These are phyloP conservation scores for Helicoverpa assulta DNA, from an alignment of 2,888 invertebrate species.

Conservation along the genomic window DNA sequence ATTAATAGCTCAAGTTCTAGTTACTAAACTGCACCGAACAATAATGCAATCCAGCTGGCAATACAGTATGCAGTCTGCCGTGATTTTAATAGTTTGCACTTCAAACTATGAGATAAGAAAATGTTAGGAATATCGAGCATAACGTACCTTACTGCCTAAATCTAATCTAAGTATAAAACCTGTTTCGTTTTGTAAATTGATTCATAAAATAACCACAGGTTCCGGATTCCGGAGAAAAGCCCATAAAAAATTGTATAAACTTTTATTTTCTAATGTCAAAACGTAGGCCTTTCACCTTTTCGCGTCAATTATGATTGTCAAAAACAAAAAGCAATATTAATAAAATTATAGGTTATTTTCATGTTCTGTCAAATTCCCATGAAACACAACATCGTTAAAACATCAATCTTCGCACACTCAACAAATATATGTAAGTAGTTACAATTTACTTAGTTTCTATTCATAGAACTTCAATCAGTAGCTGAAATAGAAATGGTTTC, in stretches of 20 bases:
- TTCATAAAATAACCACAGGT: not conserved
- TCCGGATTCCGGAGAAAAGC: not conserved
- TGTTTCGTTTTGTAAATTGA: not conserved
- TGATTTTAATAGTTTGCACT: slow-evolving; percentile 22
- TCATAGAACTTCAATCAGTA: slow-evolving; percentile 72
- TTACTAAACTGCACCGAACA: slow-evolving; percentile 60
- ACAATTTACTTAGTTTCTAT: slow-evolving; percentile 60
- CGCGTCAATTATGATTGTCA: not conserved
- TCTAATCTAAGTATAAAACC: not conserved
- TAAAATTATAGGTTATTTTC: not conserved
- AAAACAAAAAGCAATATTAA: slow-evolving; percentile 4
- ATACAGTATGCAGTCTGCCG: slow-evolving; percentile 22
- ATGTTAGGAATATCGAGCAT: not conserved
- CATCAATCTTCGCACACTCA: slow-evolving; percentile 61
- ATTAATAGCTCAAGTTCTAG: slow-evolving; percentile 71
- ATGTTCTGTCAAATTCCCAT: slow-evolving; percentile 18
- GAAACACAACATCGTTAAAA: slow-evolving; percentile 61
- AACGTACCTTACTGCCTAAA: not conserved
- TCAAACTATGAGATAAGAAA: slow-evolving; percentile 14
- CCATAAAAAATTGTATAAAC: not conserved
- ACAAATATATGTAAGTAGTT: slow-evolving; percentile 29
- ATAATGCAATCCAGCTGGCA: slow-evolving; percentile 52
- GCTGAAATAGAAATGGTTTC: slow-evolving; percentile 65
- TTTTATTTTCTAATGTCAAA: no score
- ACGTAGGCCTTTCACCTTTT: slow-evolving; percentile 3